Conservation (phyloP, 1,140 invertebrate genomes). For the Bombus confusus region DNA sequence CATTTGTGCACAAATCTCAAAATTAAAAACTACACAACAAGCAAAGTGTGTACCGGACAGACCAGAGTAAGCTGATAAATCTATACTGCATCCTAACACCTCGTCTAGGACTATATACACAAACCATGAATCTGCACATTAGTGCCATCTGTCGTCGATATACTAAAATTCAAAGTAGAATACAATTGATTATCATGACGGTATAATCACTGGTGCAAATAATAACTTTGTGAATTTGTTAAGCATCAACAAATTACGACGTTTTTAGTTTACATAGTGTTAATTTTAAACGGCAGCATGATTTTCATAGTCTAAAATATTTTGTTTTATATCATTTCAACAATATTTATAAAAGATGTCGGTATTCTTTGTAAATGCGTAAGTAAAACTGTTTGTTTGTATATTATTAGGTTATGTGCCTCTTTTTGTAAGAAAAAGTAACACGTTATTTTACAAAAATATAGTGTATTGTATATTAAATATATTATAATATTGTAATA, state of each 20-base stretch:
- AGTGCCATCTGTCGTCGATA: slow-evolving; percentile 12
- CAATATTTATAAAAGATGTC: slow-evolving; percentile 74
- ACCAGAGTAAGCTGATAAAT: neutral
- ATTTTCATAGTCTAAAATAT: slow-evolving; percentile 9
- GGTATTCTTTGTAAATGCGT: slow-evolving; percentile 82
- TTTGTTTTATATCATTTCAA: slow-evolving; percentile 17
- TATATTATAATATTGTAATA: neutral
- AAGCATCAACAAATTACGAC: neutral
- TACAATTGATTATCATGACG: slow-evolving; percentile 13
- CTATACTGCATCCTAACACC: neutral
- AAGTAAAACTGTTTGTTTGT: slow-evolving; percentile 69
- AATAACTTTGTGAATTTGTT: slow-evolving; percentile 21
- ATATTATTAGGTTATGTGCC: slow-evolving; percentile 71
- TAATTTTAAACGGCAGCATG: neutral
- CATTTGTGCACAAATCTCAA: too few relatives aligned
- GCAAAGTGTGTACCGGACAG: too few relatives aligned
- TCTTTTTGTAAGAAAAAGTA: neutral
- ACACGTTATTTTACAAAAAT: neutral
- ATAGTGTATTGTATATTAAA: neutral
- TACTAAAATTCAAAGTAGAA: neutral
- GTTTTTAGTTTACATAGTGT: neutral
- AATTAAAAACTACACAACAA: too few relatives aligned
- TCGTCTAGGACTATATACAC: neutral
- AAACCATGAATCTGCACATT: neutral
- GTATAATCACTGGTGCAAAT: slow-evolving; percentile 15